Evolutionary conservation across 2,888 invertebrate species (phyloP), one percentile per base, ranked within the genome.

Genomic region (Heliconius erato): DNA sequence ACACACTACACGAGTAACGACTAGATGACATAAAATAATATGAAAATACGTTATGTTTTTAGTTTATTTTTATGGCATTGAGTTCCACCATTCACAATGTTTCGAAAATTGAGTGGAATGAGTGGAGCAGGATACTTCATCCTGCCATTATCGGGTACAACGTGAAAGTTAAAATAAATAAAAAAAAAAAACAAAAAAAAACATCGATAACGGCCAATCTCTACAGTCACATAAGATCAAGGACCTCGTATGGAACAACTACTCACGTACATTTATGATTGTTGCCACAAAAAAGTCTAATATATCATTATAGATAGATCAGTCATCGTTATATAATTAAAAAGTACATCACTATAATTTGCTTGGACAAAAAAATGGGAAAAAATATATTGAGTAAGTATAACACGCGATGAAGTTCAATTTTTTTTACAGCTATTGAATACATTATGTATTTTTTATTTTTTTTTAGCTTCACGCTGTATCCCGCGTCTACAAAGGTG

Each of bases 221-320:
- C 86, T 86, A 86, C 63, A 44, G 81, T 85, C 84, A 63, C 81
- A 74, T 85, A 85, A 88, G 88, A 88, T 87, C 88, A 88, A 88
- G 89, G 88, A 88, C 88, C 87, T 80, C 84, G 85, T 40, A 23
- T 23, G 44, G 72, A 84, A 83, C 83, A 84, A 87, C 86, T 84
- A 85, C 86, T 86, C 87, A 85, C 86, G 85, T 86, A 83, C 84
- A 44, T 74, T 71, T 83, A 79, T 81, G 74, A 78, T 49, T 74
- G 82, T 35, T 23, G 79, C 68, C 26, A 69, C 67, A 79, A 81
- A 81, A 81, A 81, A 11, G 54, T 40, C 16, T 63, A 76, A 76
- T 74, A 32, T 74, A 32, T 76, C 40, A 76, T 76, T 76, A 76
- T 76, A 76, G 35, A 65, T 49, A 44, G 67, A 78, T 78, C 44